Base-by-base conservation (phyloP, 2,113 vertebrate species). In the Diphyllodes magnificus region DNA sequence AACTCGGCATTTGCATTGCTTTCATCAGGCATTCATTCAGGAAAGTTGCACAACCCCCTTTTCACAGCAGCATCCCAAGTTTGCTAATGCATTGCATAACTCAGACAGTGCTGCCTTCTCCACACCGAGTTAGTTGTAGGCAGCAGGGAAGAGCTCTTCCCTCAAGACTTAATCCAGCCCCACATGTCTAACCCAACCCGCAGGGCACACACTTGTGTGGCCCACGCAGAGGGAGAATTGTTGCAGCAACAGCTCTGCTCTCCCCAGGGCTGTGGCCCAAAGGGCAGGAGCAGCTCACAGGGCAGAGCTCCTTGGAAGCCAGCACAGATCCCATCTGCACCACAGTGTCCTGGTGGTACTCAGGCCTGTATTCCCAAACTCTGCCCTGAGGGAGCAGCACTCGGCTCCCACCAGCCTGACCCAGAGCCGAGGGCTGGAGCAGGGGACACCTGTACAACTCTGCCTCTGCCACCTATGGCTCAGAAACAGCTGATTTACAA, bases 151-250 rank as follows among this genome's bases (percentile, higher is more conserved):
- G 17, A 30, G 16, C 27, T 60, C 33, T 25, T 85, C 64, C 45
- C 39, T 25, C n/a, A 39, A 66, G 9, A n/a, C 19, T 15, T 21
- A 40, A 45, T 0, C 1, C 8, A 47, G 35, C 31, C 18, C 28
- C 42, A 69, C 1, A 0, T 25, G 47, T 30, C 31, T 54, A 45
- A 75, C 4, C 25, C 82, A 59, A 23, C 28, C 56, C 44, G 16
- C 11, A 28, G 33, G 15, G 11, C 37, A 47, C 37, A 47, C 33
- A 5, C 7, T 4, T 14, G 17, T 0, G 1, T 2, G 3, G 15
- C 19, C 27, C 24, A 10, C 8, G 6, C 16, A 35, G 37, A 13
- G 30, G 13, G 24, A 19, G 40, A 50, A 21, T 1, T 27, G 24
- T 7, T 57, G 30, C 16, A 56, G 9, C 8, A 60, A 3, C 27